These are phyloP conservation scores for Adoxophyes honmai DNA, from an alignment of 1,140 invertebrate species.

Conservation along the genomic window DNA sequence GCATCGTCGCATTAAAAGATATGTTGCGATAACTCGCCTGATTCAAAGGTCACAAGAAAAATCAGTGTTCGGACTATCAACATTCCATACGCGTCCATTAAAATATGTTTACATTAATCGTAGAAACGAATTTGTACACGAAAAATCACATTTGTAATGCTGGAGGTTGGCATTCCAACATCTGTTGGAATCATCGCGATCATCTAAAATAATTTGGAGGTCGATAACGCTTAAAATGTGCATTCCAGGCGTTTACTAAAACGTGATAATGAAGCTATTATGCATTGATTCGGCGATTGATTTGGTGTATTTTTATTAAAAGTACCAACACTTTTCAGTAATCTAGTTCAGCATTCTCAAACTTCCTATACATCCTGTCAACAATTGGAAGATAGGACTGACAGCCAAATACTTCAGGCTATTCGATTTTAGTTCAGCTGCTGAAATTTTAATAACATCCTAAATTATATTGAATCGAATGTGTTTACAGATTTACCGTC, in stretches of 20 bases:
- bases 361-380: too few species aligned
- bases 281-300: too few species aligned
- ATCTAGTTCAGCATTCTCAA: too few species aligned
- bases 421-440: too few species aligned
- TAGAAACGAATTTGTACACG: not conserved
- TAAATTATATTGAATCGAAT: too few species aligned
- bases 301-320: too few species aligned
- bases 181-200: slow-evolving; percentile 5
- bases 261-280: not conserved
- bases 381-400: too few species aligned
- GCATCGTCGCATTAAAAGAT: slow-evolving; percentile 29
- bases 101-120: not conserved
- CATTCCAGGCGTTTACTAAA: not conserved
- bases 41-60: slow-evolving; percentile 44
- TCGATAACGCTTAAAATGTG: slow-evolving; percentile 1
- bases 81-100: slow-evolving; percentile 38
- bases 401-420: too few species aligned
- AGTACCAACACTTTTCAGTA: too few species aligned
- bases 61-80: slow-evolving; percentile 44
- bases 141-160: not conserved
- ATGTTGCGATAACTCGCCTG: slow-evolving; percentile 20
- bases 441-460: too few species aligned
- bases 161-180: slow-evolving; percentile 1
- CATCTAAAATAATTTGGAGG: slow-evolving; percentile 8
- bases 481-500: too few species aligned